phyloP scores from a whole-genome alignment of 1,140 invertebrate genomes.

The Nylanderia fulva region DNA sequence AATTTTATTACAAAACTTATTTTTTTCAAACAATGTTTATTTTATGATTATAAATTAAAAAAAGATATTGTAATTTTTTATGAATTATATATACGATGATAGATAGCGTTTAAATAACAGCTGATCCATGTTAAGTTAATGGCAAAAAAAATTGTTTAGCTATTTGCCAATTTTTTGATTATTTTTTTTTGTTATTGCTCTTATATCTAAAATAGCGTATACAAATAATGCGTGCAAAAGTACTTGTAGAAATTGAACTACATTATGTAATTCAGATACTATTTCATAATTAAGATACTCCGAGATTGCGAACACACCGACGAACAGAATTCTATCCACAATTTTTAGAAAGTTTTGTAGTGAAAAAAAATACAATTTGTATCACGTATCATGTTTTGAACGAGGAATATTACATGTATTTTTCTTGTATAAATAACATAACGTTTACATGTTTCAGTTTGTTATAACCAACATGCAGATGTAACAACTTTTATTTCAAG shows the following conservation, averaged over 20 bases:
- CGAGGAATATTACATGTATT: neutral
- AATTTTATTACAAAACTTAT: neutral
- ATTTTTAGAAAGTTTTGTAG: neutral
- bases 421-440: neutral
- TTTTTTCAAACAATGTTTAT: neutral
- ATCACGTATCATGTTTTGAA: constrained; percentile 17
- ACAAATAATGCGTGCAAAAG: neutral
- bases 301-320: neutral
- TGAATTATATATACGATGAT: neutral
- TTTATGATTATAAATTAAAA: neutral
- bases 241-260: constrained; percentile 2
- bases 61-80: constrained; percentile 4
- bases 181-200: neutral
- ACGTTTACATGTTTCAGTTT: neutral
- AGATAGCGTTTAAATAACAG: neutral
- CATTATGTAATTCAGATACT: too few relatives aligned
- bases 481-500: neutral
- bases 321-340: constrained; percentile 5
- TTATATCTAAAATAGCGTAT: neutral
- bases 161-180: neutral
- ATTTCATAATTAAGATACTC: constrained; percentile 52
- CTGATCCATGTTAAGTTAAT: neutral
- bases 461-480: constrained; percentile 12
- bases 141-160: neutral
- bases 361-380: constrained; percentile 18